Evolutionary conservation across 2,797 vertebrate genomes (phyloP), one percentile per base, ranked within the genome.

Genomic region (Pangasius larnaudii): DNA sequence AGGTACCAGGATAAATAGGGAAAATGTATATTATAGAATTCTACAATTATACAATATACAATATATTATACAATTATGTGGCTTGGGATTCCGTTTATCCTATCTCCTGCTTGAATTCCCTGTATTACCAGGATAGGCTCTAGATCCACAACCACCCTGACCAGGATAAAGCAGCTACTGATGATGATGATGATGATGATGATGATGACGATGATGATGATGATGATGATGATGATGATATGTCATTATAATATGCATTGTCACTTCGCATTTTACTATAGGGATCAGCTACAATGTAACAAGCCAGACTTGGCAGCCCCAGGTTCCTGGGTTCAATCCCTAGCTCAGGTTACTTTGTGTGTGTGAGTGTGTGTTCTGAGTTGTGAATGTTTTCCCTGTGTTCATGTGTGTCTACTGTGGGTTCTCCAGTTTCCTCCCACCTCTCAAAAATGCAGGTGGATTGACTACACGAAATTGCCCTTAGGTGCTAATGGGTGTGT

Each of bases 101-200:
- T 36, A 36, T 10, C 1, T 77, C 0, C 74, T 51, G 27, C 46
- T 51, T 51, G 11, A 27, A 3, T 30, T 78, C 7, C 51, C 18
- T 33, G 14, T 75, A 30, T 56, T 56, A 30, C 16, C 13, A 74
- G 39, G 39, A 46, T 1, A 46, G 46, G 30, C 74, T 49, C 4
- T 0, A 6, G 24, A n/a, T 30, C 11, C 24, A n/a, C 11, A 53
- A 49, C 22, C 0, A 49, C 42, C 11, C n/a, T 78, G 51, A 19
- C 14, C 14, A 53, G 18, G 5, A 39, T 58, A 24, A 80, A 80
- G 79, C 30, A 27, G 11, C n/a, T 56, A 79, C 3, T 56, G 75
- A 78, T 56, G 51, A 53, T 56, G 51, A 78, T 53, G 74, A n/a
- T n/a, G n/a, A n/a, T n/a, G n/a, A n/a, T 56, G 75, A 78, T 56